Conservation (phyloP, 1,140 invertebrate species). For the Calosoma granatense region DNA sequence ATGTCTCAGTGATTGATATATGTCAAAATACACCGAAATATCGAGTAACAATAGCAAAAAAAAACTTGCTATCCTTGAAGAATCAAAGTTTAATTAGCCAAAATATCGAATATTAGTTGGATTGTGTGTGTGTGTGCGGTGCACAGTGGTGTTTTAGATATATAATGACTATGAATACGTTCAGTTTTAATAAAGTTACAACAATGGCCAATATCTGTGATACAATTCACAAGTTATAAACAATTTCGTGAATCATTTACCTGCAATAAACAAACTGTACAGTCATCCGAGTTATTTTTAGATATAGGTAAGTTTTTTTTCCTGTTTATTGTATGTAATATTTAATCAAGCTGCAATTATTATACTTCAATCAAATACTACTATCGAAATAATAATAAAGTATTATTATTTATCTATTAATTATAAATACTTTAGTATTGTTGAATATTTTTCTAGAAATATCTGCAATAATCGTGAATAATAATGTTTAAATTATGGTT, state of each 20-base stretch:
- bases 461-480: too few species aligned
- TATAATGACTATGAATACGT: neutral
- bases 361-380: too few species aligned
- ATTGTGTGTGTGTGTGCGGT: neutral
- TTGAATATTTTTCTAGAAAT: too few species aligned
- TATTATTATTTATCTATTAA: too few species aligned
- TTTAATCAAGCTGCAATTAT: too few species aligned
- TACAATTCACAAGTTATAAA: neutral
- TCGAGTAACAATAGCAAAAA: neutral
- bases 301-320: too few species aligned
- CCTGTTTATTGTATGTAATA: too few species aligned
- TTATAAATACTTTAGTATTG: too few species aligned
- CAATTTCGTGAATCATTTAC: neutral
- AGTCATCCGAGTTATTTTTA: neutral
- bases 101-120: conserved; percentile 11
- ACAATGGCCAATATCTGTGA: neutral
- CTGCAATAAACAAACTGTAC: neutral
- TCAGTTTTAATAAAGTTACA: neutral
- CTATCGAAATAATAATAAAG: too few species aligned
- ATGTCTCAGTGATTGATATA: neutral
- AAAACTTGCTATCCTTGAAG: conserved; percentile 11
- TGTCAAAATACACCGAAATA: neutral
- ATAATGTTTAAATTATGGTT: too few species aligned
- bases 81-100: conserved; percentile 8
- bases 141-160: neutral